Percentiles rank a stretch among this genome's conserved stretches.
phyloP scores from a whole-genome alignment of 2,888 invertebrate species.

The Drosophila gaucha region DNA sequence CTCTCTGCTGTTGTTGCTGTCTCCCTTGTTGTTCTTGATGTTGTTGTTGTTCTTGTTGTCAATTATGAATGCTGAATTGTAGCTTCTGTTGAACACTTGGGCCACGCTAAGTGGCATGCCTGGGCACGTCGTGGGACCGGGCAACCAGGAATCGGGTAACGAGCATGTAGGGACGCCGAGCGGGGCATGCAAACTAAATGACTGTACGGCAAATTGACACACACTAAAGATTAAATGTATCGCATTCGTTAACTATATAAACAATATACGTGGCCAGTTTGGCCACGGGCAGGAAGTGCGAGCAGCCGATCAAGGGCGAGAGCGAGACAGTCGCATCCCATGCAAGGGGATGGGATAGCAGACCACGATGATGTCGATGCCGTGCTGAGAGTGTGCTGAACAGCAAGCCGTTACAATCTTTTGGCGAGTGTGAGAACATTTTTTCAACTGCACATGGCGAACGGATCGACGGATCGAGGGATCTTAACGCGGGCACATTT shows the following conservation, averaged over 20 bases:
- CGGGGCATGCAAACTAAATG: conserved; percentile 78
- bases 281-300: conserved; percentile 68
- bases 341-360: conserved; percentile 30
- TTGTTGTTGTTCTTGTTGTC: conserved; percentile 65
- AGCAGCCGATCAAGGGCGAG: conserved; percentile 27
- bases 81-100: conserved; percentile 83
- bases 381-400: conserved; percentile 77
- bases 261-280: conserved; percentile 78
- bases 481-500: conserved; percentile 61
- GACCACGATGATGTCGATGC: conserved; percentile 50
- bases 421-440: conserved; percentile 83
- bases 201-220: conserved; percentile 81
- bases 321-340: conserved; percentile 1
- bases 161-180: conserved; percentile 44
- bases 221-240: conserved; percentile 82
- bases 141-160: conserved; percentile 32
- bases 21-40: conserved; percentile 27
- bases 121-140: conserved; percentile 75
- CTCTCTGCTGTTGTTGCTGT: conserved; percentile 26
- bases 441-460: conserved; percentile 82
- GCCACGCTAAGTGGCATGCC: conserved; percentile 78
- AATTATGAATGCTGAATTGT: conserved; percentile 81
- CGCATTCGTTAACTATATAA: conserved; percentile 82
- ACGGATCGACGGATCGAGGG: conserved; percentile 32
- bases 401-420: conserved; percentile 76